These are phyloP conservation scores for Xylota segnis DNA, from an alignment of 2,888 invertebrate genomes.

Conservation along the genomic window DNA sequence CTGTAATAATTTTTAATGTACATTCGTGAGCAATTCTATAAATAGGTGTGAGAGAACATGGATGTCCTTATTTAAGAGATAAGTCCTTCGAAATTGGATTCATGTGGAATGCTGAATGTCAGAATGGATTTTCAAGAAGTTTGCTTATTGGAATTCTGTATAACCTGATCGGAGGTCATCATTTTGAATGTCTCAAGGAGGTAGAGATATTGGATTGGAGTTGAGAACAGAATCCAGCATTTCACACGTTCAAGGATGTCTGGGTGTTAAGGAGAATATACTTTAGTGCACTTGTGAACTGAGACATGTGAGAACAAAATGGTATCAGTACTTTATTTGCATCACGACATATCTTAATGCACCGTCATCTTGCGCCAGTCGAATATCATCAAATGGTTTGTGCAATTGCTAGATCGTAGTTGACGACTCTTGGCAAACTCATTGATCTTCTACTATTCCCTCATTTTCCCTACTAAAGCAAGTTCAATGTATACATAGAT, in stretches of 20 bases:
- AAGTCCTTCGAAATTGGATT: slow-evolving; percentile 1
- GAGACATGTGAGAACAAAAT: too few species aligned
- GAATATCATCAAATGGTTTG: too few species aligned
- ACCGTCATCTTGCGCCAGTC: too few species aligned
- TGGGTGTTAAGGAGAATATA: background rate
- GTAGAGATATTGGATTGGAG: background rate
- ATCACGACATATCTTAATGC: too few species aligned
- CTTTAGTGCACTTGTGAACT: too few species aligned
- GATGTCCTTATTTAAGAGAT: background rate
- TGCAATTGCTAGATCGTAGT: too few species aligned
- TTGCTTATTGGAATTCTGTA: background rate
- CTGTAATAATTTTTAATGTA: slow-evolving; percentile 70
- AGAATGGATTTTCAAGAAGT: slow-evolving; percentile 1
- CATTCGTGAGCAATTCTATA: slow-evolving; percentile 63
- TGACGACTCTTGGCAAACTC: too few species aligned
- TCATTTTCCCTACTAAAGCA: too few species aligned
- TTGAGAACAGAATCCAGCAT: background rate
- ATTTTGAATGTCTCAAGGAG: background rate
- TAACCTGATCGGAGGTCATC: background rate
- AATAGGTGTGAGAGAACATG: slow-evolving; percentile 37
- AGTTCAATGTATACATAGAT: slow-evolving; percentile 1
- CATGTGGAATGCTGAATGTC: slow-evolving; percentile 15
- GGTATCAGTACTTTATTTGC: too few species aligned
- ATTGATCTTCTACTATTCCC: too few species aligned
- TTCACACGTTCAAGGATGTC: background rate